phyloP scores from a whole-genome alignment of 2,888 invertebrate genomes.

The Polietes domitor region DNA sequence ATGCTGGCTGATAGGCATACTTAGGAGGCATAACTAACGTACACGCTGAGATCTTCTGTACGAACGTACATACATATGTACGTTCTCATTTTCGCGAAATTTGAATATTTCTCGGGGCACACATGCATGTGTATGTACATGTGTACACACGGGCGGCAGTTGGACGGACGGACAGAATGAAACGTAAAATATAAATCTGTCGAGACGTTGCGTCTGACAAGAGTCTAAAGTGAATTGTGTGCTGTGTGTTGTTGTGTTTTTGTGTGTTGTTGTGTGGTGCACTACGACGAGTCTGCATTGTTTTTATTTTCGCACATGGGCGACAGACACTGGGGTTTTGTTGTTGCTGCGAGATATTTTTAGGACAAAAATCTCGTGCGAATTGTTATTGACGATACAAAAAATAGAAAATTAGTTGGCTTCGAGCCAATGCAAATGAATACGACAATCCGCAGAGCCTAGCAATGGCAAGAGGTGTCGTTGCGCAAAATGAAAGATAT shows the following conservation, averaged over 20 bases:
- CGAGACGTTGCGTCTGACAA: conserved; percentile 66
- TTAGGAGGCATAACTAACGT: conserved; percentile 1
- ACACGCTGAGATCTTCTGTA: background rate
- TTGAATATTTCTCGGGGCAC: conserved; percentile 24
- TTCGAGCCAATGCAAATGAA: conserved; percentile 56
- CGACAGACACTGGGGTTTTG: background rate
- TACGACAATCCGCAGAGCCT: background rate
- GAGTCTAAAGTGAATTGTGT: conserved; percentile 54
- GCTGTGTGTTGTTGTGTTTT: conserved; percentile 37
- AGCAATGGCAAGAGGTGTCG: background rate
- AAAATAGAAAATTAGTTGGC: conserved; percentile 58
- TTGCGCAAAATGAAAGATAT: too few species aligned
- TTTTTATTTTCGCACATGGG: conserved; percentile 25
- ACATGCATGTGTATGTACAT: background rate
- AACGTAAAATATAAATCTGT: conserved; percentile 36
- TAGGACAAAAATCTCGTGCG: conserved; percentile 37
- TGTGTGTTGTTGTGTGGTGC: too few species aligned
- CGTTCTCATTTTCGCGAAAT: conserved; percentile 21
- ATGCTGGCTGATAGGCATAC: conserved; percentile 11
- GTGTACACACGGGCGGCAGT: background rate
- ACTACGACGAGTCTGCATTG: conserved; percentile 18
- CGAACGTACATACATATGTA: too few species aligned
- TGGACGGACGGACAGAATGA: background rate
- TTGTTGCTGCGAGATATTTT: conserved; percentile 47
- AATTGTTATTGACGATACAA: conserved; percentile 33